phyloP scores from a whole-genome alignment of 2,888 invertebrate genomes.

The Clusia tigrina region DNA sequence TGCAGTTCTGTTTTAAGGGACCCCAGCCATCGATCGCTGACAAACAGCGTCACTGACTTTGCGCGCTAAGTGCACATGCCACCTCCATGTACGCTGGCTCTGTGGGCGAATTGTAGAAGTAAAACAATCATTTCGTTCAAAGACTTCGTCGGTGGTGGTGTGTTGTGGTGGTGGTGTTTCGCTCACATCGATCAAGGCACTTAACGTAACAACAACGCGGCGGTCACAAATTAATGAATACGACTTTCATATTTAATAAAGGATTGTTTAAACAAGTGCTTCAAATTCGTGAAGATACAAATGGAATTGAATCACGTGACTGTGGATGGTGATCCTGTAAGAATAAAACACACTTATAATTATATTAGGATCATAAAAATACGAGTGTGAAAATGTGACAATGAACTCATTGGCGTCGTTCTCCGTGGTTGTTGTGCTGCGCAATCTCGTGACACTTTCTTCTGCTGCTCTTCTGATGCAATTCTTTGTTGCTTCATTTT shows the following conservation, averaged over 20 bases:
- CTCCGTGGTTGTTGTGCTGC: too few species aligned
- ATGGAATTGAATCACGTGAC: conserved; percentile 41
- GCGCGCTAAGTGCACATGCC: too few species aligned
- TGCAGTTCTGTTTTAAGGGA: not conserved
- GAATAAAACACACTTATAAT: conserved; percentile 23
- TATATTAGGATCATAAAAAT: too few species aligned
- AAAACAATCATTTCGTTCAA: conserved; percentile 3
- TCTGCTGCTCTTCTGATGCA: too few species aligned
- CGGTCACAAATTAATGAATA: conserved; percentile 6
- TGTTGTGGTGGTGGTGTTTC: too few species aligned
- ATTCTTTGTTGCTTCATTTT: too few species aligned
- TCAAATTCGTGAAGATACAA: not conserved
- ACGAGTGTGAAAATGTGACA: too few species aligned
- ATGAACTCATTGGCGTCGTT: too few species aligned
- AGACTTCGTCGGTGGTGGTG: conserved; percentile 28
- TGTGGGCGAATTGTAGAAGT: not conserved
- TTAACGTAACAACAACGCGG: not conserved
- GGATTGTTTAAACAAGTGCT: not conserved
- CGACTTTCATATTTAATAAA: not conserved
- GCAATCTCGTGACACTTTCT: too few species aligned
- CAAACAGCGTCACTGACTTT: too few species aligned
- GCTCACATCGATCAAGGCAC: not conserved
- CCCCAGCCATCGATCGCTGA: too few species aligned
- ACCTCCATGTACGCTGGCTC: too few species aligned
- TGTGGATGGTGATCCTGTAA: conserved; percentile 35